These are phyloP conservation scores for Drosophila grimshawi DNA, from an alignment of 1,140 invertebrate genomes.

Conservation along the genomic window DNA sequence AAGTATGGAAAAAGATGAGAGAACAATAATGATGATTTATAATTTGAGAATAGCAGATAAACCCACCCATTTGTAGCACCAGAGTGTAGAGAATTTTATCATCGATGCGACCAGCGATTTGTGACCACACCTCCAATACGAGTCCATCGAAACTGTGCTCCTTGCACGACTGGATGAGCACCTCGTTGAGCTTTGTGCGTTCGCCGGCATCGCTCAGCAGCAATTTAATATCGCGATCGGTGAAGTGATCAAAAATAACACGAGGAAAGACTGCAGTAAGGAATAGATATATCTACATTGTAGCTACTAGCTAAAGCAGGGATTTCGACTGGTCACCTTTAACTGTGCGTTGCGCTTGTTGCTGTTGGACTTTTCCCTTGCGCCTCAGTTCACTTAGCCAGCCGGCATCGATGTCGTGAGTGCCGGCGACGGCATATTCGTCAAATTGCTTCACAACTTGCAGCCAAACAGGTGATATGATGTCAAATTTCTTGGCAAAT, in stretches of 20 bases:
- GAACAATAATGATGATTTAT: neutral
- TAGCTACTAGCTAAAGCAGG: neutral
- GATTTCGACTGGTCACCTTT: conserved; percentile 37
- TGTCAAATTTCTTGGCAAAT: conserved; percentile 95
- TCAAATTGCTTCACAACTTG: conserved; percentile 88
- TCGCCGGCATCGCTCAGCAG: conserved; percentile 87
- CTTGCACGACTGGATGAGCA: conserved; percentile 87
- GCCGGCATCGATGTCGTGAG: conserved; percentile 92
- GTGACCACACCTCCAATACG: conserved; percentile 95
- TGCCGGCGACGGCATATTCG: conserved; percentile 88
- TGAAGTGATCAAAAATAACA: conserved; percentile 94
- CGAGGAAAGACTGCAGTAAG: conserved; percentile 89
- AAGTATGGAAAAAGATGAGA: neutral
- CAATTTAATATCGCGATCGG: conserved; percentile 87
- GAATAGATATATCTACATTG: neutral
- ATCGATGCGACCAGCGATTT: conserved; percentile 89
- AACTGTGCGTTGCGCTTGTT: conserved; percentile 84
- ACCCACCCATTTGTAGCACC: conserved; percentile 87
- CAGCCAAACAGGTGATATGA: conserved; percentile 97
- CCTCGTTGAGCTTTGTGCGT: conserved; percentile 86
- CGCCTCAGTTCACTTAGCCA: conserved; percentile 91
- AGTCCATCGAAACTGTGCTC: conserved; percentile 92
- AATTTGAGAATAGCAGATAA: neutral
- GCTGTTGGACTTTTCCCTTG: conserved; percentile 85
- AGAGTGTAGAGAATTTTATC: conserved; percentile 87